Evolutionary conservation across 2,888 invertebrate genomes (phyloP).

Genomic region (Trileptium ribeirensis): DNA sequence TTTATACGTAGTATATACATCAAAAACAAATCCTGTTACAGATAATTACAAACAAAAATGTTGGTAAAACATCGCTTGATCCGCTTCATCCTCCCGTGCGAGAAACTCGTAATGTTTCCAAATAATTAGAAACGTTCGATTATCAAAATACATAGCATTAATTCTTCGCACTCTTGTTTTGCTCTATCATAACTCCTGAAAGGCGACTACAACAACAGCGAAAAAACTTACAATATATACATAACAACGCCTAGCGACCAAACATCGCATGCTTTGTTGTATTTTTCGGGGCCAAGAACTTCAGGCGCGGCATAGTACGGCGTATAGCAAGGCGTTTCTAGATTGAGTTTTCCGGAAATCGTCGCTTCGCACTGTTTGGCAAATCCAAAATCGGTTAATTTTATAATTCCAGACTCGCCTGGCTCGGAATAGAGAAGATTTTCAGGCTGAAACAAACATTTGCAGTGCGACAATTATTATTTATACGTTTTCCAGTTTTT

Average conservation of each 20-base stretch:
- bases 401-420: constrained; percentile 71
- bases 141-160: constrained; percentile 13
- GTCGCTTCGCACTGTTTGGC: constrained; percentile 74
- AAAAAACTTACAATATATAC: constrained; percentile 76
- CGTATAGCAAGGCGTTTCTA: constrained; percentile 97
- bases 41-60: no score
- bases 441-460: constrained; percentile 61
- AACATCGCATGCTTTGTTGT: constrained; percentile 97
- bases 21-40: no score
- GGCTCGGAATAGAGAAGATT: constrained; percentile 74
- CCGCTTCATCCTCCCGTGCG: no score
- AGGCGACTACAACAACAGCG: neutral
- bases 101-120: no score
- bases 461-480: no score
- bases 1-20: no score
- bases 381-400: constrained; percentile 97
- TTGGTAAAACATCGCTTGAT: no score
- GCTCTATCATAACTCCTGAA: neutral
- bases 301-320: constrained; percentile 92
- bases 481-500: no score
- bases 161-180: neutral
- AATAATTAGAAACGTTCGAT: constrained; percentile 2
- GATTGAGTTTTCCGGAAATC: constrained; percentile 69
- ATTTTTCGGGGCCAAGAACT: constrained; percentile 91
- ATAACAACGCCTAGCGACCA: constrained; percentile 98